A percentile compares a stretch with the other conserved stretches of the same genome.
Conservation (phyloP, 2,888 invertebrate species). For the Hedya salicella region DNA sequence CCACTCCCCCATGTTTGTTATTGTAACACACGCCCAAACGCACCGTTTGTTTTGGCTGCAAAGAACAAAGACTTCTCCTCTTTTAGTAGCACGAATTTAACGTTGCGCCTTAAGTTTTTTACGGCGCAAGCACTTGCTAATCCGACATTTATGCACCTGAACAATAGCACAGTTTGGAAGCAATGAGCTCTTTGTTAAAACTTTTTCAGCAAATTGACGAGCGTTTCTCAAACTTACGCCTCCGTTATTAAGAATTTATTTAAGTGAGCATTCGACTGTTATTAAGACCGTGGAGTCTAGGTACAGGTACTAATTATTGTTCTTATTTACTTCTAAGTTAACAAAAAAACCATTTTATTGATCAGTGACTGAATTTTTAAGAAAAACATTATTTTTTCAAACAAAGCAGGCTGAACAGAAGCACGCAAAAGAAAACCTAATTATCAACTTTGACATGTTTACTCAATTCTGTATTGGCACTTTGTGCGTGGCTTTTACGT, state of each 20-base stretch:
- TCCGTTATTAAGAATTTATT: constrained; percentile 10
- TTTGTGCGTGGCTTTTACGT: constrained; percentile 26
- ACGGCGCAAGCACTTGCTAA: constrained; percentile 62
- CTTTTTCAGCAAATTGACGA: constrained; percentile 3
- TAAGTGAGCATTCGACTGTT: not conserved
- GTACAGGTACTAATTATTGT: constrained; percentile 6
- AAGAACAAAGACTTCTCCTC: constrained; percentile 77
- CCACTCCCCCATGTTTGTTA: constrained; percentile 72
- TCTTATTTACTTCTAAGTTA: not conserved
- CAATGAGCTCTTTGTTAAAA: constrained; percentile 53
- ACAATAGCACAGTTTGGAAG: constrained; percentile 57
- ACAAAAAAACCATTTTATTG: not conserved
- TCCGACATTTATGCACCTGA: constrained; percentile 61
- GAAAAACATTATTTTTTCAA: constrained; percentile 5
- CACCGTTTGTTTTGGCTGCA: constrained; percentile 78
- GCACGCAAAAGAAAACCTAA: constrained; percentile 20
- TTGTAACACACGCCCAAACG: constrained; percentile 77
- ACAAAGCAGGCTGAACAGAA: constrained; percentile 1
- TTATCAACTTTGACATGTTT: constrained; percentile 36
- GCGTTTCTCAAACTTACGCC: constrained; percentile 11
- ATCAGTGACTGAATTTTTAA: not conserved
- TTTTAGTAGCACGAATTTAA: constrained; percentile 64
- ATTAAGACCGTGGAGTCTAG: constrained; percentile 5
- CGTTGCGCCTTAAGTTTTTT: constrained; percentile 71
- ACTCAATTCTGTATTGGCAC: constrained; percentile 27